Evolutionary conservation across 2,888 invertebrate species (phyloP).

Genomic region (Sarcophaga caerulescens): DNA sequence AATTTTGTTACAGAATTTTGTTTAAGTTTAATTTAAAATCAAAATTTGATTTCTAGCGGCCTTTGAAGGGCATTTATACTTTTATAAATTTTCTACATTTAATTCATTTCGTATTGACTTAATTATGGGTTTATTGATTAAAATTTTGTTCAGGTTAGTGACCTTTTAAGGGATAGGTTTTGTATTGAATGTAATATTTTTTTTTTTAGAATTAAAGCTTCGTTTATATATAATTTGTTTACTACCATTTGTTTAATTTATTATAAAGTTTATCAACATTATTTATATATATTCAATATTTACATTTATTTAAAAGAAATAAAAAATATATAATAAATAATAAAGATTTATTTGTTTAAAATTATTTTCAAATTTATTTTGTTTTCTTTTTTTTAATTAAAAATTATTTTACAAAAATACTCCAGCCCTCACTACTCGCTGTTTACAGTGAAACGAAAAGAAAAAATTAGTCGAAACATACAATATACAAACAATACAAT

Average conservation of each 20-base stretch:
- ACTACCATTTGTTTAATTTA: constrained; percentile 24
- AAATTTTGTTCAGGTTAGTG: constrained; percentile 57
- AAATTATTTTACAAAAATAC: too few species aligned
- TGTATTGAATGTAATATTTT: constrained; percentile 3
- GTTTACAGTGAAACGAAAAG: too few species aligned
- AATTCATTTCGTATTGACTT: constrained; percentile 59
- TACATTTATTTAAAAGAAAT: background rate
- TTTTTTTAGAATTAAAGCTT: constrained; percentile 55
- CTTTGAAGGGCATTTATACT: constrained; percentile 73
- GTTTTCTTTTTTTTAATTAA: too few species aligned
- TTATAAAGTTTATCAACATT: background rate
- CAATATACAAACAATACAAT: too few species aligned
- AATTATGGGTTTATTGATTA: constrained; percentile 28
- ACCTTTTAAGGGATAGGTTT: constrained; percentile 45
- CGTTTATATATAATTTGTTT: constrained; percentile 45
- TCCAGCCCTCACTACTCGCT: too few species aligned
- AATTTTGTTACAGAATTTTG: constrained; percentile 60
- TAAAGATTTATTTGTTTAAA: too few species aligned
- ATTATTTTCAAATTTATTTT: too few species aligned
- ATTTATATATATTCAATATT: background rate
- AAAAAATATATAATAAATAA: too few species aligned
- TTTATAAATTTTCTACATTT: constrained; percentile 68
- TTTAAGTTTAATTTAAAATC: constrained; percentile 55
- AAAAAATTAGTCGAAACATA: too few species aligned
- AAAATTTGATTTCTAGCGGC: constrained; percentile 75